Conservation (phyloP, 2,113 vertebrate genomes). For the Willisornis vidua region DNA sequence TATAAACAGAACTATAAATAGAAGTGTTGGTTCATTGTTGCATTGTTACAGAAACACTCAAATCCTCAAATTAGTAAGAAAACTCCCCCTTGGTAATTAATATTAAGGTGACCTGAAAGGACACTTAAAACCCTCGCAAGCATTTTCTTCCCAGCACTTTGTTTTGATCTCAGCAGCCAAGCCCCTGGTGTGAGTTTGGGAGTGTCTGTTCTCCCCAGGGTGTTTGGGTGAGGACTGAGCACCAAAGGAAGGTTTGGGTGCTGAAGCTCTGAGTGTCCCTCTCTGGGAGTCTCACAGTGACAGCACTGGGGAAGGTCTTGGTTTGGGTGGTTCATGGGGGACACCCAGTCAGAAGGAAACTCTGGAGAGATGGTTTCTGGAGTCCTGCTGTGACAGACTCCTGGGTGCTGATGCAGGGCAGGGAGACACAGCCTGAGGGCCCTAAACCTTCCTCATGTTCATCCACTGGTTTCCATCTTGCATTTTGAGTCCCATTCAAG, state of each 20-base stretch:
- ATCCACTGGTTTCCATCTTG: neutral
- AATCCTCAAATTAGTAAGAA: neutral
- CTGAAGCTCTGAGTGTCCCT: fast-evolving
- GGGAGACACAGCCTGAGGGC: neutral
- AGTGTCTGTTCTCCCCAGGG: neutral
- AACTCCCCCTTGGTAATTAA: neutral
- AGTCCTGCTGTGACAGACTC: neutral
- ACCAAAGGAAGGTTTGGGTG: neutral
- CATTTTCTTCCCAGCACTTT: neutral
- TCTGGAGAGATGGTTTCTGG: neutral
- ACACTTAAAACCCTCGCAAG: neutral
- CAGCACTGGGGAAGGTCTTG: neutral
- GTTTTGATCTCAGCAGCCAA: neutral
- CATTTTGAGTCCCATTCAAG: fast-evolving
- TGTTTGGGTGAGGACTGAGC: neutral
- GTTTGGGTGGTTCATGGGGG: neutral
- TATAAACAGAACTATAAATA: neutral
- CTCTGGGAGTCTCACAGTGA: neutral
- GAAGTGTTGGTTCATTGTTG: neutral
- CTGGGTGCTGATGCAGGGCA: neutral
- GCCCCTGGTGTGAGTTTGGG: neutral
- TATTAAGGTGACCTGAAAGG: neutral
- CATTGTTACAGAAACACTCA: neutral
- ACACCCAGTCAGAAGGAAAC: neutral
- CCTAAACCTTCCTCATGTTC: neutral